These are phyloP conservation scores for Papilio helenus DNA, from an alignment of 1,140 invertebrate genomes.

Conservation along the genomic window DNA sequence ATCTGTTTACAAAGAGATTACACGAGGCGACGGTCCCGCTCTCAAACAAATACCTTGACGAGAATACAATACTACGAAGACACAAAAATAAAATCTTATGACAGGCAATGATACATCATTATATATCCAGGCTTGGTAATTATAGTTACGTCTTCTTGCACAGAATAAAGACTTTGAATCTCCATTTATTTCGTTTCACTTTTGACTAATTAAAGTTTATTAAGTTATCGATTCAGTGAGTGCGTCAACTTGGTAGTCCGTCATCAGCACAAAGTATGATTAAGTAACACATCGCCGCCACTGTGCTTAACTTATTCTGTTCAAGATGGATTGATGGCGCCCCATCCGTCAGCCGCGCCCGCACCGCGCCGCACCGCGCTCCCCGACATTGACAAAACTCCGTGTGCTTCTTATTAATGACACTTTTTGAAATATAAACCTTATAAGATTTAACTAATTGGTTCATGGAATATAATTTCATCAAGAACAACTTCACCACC, in stretches of 20 bases:
- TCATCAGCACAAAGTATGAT: constrained; percentile 5
- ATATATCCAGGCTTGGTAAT: no score
- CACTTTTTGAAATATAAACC: constrained; percentile 15
- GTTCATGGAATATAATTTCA: background rate
- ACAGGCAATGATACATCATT: background rate
- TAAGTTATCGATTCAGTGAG: background rate
- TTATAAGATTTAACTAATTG: background rate
- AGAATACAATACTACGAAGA: background rate
- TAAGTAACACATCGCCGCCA: background rate
- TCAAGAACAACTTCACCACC: background rate
- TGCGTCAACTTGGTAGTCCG: background rate
- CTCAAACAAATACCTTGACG: background rate
- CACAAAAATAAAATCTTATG: background rate
- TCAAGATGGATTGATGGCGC: background rate
- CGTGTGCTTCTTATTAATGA: background rate
- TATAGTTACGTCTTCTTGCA: no score
- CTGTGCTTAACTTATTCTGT: background rate
- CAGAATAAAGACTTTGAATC: no score
- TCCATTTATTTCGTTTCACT: no score
- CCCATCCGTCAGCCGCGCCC: background rate
- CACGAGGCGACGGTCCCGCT: background rate
- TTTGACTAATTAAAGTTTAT: no score
- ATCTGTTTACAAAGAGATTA: constrained; percentile 1
- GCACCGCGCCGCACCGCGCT: no score
- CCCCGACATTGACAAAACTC: background rate